Percentiles rank a stretch among this genome's conserved stretches.
Conservation (phyloP, 1,140 invertebrate species). For the Drosophila pseudoananassae region DNA sequence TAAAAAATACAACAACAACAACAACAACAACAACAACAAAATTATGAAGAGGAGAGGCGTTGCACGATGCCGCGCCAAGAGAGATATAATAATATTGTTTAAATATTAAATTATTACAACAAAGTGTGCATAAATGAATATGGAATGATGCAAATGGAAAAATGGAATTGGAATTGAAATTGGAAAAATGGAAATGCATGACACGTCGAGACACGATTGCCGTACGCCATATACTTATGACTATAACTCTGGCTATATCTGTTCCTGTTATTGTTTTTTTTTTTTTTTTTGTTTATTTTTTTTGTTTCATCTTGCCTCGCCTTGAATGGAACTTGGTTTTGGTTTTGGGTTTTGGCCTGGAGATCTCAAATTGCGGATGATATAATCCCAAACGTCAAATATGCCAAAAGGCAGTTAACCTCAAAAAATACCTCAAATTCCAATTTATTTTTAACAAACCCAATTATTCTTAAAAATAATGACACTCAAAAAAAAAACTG, state of each 20-base stretch:
- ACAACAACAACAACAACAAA: background rate
- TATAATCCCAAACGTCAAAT: slow-evolving; percentile 53
- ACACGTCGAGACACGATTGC: slow-evolving; percentile 56
- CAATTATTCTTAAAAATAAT: slow-evolving; percentile 3
- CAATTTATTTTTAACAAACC: background rate
- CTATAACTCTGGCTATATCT: slow-evolving; percentile 3
- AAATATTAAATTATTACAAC: slow-evolving; percentile 81
- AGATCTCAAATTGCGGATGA: slow-evolving; percentile 45
- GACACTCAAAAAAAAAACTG: background rate
- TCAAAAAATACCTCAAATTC: background rate
- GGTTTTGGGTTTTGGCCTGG: slow-evolving; percentile 22
- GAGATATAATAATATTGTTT: slow-evolving; percentile 68
- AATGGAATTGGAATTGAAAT: slow-evolving; percentile 43
- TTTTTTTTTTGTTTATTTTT: background rate
- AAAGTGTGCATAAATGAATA: slow-evolving; percentile 79
- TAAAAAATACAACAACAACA: background rate
- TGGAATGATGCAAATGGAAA: slow-evolving; percentile 69
- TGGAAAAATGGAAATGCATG: slow-evolving; percentile 62
- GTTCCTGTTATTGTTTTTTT: slow-evolving; percentile 22
- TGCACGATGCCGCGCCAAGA: slow-evolving; percentile 7
- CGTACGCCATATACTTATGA: slow-evolving; percentile 5
- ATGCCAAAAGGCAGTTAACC: slow-evolving; percentile 41
- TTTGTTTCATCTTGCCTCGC: slow-evolving; percentile 3
- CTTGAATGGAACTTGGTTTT: slow-evolving; percentile 9
- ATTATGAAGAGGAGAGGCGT: slow-evolving; percentile 2